Conservation (phyloP, 2,888 invertebrate species). For the Aradus depressus region DNA sequence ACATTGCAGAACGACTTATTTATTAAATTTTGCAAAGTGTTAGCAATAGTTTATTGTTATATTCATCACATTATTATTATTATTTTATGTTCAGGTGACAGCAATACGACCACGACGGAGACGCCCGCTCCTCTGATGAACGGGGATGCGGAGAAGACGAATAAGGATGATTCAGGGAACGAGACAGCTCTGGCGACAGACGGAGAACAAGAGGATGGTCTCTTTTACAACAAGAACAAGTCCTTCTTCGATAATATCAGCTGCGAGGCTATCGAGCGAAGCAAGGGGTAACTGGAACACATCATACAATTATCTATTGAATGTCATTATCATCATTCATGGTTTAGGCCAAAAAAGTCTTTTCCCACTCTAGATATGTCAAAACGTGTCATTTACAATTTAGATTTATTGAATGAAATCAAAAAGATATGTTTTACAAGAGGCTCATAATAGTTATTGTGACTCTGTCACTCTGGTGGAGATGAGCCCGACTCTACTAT, state of each 20-base stretch:
- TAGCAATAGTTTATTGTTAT: background rate
- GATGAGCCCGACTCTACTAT: no score
- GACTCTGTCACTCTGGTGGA: no score
- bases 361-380: no score
- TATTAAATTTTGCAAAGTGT: background rate
- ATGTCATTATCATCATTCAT: no score
- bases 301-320: no score
- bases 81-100: slow-evolving; percentile 9
- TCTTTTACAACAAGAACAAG: slow-evolving; percentile 85
- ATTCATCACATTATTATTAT: background rate
- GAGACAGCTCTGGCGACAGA: slow-evolving; percentile 71
- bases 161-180: slow-evolving; percentile 68
- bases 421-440: no score
- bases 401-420: no score
- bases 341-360: no score
- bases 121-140: slow-evolving; percentile 34
- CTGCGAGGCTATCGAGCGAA: slow-evolving; percentile 91
- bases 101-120: background rate
- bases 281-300: slow-evolving; percentile 51
- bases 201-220: slow-evolving; percentile 49
- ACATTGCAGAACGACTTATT: no score
- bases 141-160: slow-evolving; percentile 64
- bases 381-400: no score
- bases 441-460: no score
- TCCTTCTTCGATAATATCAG: slow-evolving; percentile 99